Evolutionary conservation across 2,888 invertebrate species (phyloP).

Genomic region (Orchesellides sinensis): DNA sequence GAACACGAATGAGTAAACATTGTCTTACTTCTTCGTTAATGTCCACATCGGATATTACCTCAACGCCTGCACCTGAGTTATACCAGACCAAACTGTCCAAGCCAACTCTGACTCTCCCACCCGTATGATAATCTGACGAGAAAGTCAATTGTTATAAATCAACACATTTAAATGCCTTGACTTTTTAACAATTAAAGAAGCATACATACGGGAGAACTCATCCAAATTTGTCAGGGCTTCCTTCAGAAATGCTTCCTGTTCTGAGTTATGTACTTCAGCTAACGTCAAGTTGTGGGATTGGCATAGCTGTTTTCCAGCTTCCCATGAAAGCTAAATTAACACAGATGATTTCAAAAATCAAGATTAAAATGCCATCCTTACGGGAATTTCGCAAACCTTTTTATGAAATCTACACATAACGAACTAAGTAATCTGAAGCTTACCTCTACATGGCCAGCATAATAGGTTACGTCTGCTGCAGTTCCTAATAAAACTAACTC

Average conservation of each 20-base stretch:
- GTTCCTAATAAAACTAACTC: too few relatives aligned
- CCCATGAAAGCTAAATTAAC: neutral
- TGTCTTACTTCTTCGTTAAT: neutral
- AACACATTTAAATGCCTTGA: neutral
- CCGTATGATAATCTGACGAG: constrained; percentile 13
- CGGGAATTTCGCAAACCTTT: neutral
- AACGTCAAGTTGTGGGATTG: neutral
- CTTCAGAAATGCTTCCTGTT: constrained; percentile 18
- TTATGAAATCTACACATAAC: neutral
- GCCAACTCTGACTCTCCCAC: constrained; percentile 5
- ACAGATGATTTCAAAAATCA: neutral
- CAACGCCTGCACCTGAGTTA: neutral
- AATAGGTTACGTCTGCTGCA: neutral
- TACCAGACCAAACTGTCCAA: constrained; percentile 17
- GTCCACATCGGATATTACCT: neutral
- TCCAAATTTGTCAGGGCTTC: neutral
- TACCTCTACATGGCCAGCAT: constrained; percentile 1
- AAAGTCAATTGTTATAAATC: neutral
- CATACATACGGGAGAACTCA: constrained; percentile 12
- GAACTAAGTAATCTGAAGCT: neutral
- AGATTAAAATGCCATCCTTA: neutral
- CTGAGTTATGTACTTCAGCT: constrained; percentile 1
- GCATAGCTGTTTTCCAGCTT: neutral
- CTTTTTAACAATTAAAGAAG: neutral
- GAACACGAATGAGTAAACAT: constrained; percentile 1